Base-by-base conservation (phyloP, 2,888 invertebrate species). In the Drosophila helvetica region DNA sequence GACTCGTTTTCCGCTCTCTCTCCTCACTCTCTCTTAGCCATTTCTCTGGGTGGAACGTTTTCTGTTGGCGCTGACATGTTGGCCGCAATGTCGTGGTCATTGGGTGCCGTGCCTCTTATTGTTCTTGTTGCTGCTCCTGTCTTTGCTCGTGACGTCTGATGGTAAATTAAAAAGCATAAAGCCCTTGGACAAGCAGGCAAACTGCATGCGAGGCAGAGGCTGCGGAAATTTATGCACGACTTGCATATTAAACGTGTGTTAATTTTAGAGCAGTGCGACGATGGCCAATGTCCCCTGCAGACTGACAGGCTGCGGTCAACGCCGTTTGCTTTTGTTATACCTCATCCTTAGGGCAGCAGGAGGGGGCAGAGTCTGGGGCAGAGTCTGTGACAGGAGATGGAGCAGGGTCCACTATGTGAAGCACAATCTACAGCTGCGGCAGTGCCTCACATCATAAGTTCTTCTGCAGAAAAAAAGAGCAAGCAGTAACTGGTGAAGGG, bases 181-280 rank as follows among this genome's bases (percentile, higher is more conserved):
- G 73, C 38, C n/a, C 38, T 7, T 38, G 38, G 15, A 38, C 38
- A n/a, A 38, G 38, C 38, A 7, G 38, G 7, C 6, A 38, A 38
- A 38, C 15, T 38, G 38, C 38, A 38, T 38, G 12, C 15, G 33
- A 15, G 15, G 33, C 15, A 5, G 33, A 4, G 12, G 33, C 33
- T 3, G 12, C 12, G 33, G n/a, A 78, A 88, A 86, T 84, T 80
- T 86, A 85, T 85, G 86, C 84, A 85, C 86, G 87, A 86, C 86
- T 80, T 88, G 88, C 88, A 85, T 85, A 86, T 86, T 85, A 85
- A 85, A 86, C 88, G 88, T 83, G 84, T 85, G 86, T 85, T 86
- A 85, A 85, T 85, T 88, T 85, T 85, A 88, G 84, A 88, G 84
- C 74, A 86, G 86, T 72, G 68, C 53, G 55, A 70, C 15, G 25